phyloP scores from a whole-genome alignment of 2,888 invertebrate genomes.

The Rotaria magnacalcarata region DNA sequence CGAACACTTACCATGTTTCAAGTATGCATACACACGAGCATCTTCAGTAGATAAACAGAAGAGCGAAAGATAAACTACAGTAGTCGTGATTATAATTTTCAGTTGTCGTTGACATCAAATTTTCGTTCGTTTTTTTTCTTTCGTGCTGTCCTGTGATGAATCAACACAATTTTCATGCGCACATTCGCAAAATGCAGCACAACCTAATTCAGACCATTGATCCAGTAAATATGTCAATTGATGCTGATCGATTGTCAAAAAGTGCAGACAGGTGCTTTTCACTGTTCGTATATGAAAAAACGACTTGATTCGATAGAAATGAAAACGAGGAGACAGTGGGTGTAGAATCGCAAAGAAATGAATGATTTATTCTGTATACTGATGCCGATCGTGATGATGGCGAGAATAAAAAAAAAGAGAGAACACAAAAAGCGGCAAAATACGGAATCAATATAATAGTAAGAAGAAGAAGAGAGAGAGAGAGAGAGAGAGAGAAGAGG shows the following conservation, averaged over 20 bases:
- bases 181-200: neutral
- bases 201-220: neutral
- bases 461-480: neutral
- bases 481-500: no score
- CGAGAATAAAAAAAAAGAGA: neutral
- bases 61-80: neutral
- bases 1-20: neutral
- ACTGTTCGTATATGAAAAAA: neutral
- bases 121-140: neutral
- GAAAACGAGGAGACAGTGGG: neutral
- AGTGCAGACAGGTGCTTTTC: neutral
- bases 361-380: neutral
- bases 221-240: neutral
- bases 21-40: neutral
- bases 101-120: neutral
- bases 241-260: neutral
- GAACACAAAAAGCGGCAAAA: neutral
- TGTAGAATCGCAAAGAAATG: neutral
- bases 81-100: neutral
- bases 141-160: neutral
- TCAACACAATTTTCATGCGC: neutral
- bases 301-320: neutral
- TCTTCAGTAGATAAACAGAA: neutral
- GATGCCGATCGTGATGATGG: conserved; percentile 17
- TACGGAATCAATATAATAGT: neutral